phyloP scores from a whole-genome alignment of 2,888 invertebrate species.

The Phania funesta region DNA sequence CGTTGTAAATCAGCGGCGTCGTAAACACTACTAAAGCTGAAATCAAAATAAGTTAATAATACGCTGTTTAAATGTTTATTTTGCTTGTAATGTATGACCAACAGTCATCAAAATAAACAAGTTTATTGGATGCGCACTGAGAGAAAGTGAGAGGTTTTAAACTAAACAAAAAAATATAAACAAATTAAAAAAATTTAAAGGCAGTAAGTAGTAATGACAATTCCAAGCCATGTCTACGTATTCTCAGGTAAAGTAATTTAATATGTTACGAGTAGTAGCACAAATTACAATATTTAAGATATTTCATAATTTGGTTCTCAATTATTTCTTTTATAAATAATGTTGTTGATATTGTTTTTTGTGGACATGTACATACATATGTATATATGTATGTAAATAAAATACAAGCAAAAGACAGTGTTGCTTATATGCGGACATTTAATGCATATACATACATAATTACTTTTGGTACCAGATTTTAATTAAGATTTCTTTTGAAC shows the following conservation, averaged over 20 bases:
- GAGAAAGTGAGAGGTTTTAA: constrained; percentile 50
- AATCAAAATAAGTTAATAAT: constrained; percentile 61
- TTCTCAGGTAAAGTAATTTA: too few relatives aligned
- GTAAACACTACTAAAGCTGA: constrained; percentile 61
- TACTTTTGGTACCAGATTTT: constrained; percentile 3
- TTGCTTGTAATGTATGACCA: constrained; percentile 24
- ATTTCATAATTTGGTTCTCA: too few relatives aligned
- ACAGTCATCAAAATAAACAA: constrained; percentile 42
- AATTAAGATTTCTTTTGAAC: background rate
- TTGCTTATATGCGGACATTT: background rate
- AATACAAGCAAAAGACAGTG: constrained; percentile 12
- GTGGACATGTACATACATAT: too few relatives aligned
- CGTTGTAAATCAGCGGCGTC: constrained; percentile 58
- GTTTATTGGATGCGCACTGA: constrained; percentile 58
- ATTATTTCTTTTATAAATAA: background rate
- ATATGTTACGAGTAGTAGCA: too few relatives aligned
- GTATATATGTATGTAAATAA: background rate
- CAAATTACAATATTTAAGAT: too few relatives aligned
- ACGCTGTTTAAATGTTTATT: constrained; percentile 47
- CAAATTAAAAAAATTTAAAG: background rate
- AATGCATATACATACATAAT: too few relatives aligned
- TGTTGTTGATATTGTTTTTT: constrained; percentile 17
- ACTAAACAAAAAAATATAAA: background rate
- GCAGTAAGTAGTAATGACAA: too few relatives aligned
- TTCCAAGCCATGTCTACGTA: too few relatives aligned